These are phyloP conservation scores for Melanargia galathea DNA, from an alignment of 2,888 invertebrate species.

Conservation along the genomic window DNA sequence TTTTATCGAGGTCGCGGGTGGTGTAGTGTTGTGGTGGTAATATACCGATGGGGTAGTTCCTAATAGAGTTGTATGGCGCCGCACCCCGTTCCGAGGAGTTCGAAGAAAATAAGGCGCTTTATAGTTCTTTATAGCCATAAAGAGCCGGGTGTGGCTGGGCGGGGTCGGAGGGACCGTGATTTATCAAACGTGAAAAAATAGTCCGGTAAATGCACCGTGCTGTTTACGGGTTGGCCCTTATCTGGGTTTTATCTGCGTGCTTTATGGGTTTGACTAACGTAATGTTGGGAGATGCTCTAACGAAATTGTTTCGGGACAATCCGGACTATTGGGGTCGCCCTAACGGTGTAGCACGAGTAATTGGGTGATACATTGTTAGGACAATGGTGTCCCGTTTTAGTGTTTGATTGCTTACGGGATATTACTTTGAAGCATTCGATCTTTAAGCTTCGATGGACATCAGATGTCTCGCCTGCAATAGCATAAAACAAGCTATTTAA, in stretches of 20 bases:
- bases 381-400: constrained; percentile 3
- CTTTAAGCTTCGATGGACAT: no score
- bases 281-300: neutral
- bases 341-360: neutral
- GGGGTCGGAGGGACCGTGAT: constrained; percentile 64
- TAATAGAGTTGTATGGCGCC: constrained; percentile 64
- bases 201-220: constrained; percentile 34
- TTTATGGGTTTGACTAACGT: constrained; percentile 18
- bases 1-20: constrained; percentile 36
- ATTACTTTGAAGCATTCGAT: neutral
- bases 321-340: neutral
- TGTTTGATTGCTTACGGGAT: neutral
- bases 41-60: constrained; percentile 52
- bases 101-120: constrained; percentile 68
- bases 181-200: constrained; percentile 52
- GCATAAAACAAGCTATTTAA: no score
- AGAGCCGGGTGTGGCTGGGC: constrained; percentile 60
- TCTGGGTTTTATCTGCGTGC: constrained; percentile 35
- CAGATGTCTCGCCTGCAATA: no score
- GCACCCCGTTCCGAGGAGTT: constrained; percentile 67
- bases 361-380: constrained; percentile 2
- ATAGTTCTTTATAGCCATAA: constrained; percentile 41
- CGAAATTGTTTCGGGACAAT: constrained; percentile 13
- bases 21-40: constrained; percentile 13
- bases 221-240: constrained; percentile 37